These are phyloP conservation scores for Tetramorium alpestre DNA, from an alignment of 1,140 invertebrate species.

Conservation along the genomic window DNA sequence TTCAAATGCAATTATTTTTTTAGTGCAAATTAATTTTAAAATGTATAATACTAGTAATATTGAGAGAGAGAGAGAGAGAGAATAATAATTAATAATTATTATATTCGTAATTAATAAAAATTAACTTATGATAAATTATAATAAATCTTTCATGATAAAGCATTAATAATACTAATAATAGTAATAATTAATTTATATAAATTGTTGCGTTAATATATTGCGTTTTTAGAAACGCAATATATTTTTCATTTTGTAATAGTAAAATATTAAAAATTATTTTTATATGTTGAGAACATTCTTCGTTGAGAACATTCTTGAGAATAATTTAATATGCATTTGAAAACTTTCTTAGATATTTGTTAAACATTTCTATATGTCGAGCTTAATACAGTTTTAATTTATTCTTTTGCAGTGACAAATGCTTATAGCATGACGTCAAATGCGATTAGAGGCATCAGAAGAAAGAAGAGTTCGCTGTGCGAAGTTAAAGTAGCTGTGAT, in stretches of 20 bases:
- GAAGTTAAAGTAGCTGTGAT: conserved; percentile 96
- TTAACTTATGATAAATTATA: too few relatives aligned
- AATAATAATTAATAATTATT: not conserved
- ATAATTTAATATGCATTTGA: not conserved
- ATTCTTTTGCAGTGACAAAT: conserved; percentile 71
- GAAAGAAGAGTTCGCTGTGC: conserved; percentile 95
- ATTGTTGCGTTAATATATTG: not conserved
- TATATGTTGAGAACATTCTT: not conserved
- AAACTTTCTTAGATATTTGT: not conserved
- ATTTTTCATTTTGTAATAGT: not conserved
- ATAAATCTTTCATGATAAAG: too few relatives aligned
- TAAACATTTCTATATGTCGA: not conserved
- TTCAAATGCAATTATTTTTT: not conserved
- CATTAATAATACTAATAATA: not conserved
- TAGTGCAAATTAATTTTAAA: not conserved
- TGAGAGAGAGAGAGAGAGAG: not conserved
- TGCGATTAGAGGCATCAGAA: conserved; percentile 90
- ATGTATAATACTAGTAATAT: not conserved
- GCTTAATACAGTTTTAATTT: conserved; percentile 3
- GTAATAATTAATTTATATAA: not conserved
- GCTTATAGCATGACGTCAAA: conserved; percentile 86
- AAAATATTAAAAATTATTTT: not conserved
- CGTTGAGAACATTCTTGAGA: not conserved
- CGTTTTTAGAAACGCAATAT: not conserved
- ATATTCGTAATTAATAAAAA: too few relatives aligned